phyloP scores from a whole-genome alignment of 2,888 invertebrate species.

The Catocala fraxini region DNA sequence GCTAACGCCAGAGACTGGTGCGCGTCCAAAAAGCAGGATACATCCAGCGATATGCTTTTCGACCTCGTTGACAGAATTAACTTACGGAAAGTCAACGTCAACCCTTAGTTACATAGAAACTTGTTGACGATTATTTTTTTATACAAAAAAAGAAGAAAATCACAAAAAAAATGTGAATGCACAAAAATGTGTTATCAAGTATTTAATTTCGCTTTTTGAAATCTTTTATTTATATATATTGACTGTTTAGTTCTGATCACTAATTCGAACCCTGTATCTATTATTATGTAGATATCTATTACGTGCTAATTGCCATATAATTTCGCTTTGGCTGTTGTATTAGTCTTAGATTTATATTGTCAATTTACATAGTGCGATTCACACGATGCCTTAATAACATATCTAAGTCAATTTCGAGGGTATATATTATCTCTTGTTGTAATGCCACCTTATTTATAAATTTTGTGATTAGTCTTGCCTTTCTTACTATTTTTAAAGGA shows the following conservation, averaged over 20 bases:
- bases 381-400: constrained; percentile 88
- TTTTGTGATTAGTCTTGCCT: constrained; percentile 60
- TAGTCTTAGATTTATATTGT: constrained; percentile 79
- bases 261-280: constrained; percentile 64
- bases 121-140: constrained; percentile 77
- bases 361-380: constrained; percentile 85
- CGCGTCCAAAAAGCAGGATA: constrained; percentile 66
- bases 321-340: constrained; percentile 86
- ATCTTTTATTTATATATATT: constrained; percentile 84
- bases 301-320: constrained; percentile 79
- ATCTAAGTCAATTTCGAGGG: constrained; percentile 86
- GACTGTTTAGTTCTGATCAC: constrained; percentile 71
- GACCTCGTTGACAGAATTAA: constrained; percentile 69
- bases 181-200: constrained; percentile 76
- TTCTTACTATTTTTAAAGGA: constrained; percentile 57
- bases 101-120: constrained; percentile 56
- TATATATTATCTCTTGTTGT: constrained; percentile 75
- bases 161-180: constrained; percentile 83
- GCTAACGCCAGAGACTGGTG: constrained; percentile 84
- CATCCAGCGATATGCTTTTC: constrained; percentile 67
- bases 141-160: constrained; percentile 73
- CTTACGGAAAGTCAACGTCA: constrained; percentile 73
- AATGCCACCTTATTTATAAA: constrained; percentile 61
- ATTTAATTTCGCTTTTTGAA: constrained; percentile 74
- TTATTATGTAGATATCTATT: constrained; percentile 60